Base-by-base conservation (phyloP, 2,888 invertebrate species). In the Apamea anceps region DNA sequence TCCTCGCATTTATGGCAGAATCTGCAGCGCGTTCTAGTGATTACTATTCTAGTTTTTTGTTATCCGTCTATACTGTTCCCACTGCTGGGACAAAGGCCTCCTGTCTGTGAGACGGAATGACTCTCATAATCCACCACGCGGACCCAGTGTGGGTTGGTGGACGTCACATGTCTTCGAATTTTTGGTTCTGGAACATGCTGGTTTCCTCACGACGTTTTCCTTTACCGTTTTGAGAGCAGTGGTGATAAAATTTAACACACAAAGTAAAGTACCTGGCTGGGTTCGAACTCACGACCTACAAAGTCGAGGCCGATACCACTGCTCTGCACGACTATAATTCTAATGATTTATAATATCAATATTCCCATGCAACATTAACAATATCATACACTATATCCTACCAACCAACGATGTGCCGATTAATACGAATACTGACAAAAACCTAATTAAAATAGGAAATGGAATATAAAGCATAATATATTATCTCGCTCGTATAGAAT, bases 401-500 rank as follows among this genome's bases (percentile, higher is more conserved):
- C 54, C 32, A 72, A 79, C 48, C 37, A 74, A 83, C 80, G 75
- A 84, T 32, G 60, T 72, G 67, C 37, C 77, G 72, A 86, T 87
- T 85, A 86, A 79, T 63, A 76, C 28, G 57, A 79, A 84, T 72
- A 81, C 82, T 79, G 88, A 89, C 84, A 88, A 85, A 88, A 80
- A 75, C 71, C 83, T 89, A 89, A 88, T 89, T 89, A 89, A 84
- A 84, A 84, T 89, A 89, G 89, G 90, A 89, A 89, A 89, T 82
- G 84, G 85, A 89, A 90, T 81, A 89, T 88, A 84, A 88, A 90
- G 86, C 57, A 88, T 86, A 85, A 90, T 90, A 92, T 81, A 91
- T 89, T 88, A 90, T 89, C 89, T 86, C 89, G 85, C 87, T 91
- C 87, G 80, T 83, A 92, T 91, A 92, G 91, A 92, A 93, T 94